Evolutionary conservation across 2,888 invertebrate genomes (phyloP), one percentile per base, ranked within the genome.

Genomic region (Dorcus parallelipipedus): DNA sequence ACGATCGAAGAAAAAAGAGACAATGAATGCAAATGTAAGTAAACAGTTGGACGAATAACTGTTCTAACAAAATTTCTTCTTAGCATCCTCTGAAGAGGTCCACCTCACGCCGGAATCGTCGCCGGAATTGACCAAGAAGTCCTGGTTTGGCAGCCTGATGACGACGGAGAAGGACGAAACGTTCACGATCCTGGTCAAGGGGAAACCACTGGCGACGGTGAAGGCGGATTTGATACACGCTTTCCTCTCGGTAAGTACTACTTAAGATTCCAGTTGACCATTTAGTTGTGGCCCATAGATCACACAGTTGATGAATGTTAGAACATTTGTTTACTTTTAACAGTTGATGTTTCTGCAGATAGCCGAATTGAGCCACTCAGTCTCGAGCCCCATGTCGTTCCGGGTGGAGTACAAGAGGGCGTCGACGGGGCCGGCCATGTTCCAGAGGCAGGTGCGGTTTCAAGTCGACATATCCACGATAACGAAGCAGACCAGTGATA

Each of bases 161-260:
- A 93, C 97, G n/a, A 95, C 91, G 3, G 97, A 94, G 76, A 91
- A 97, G 73, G 98, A 99, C 73, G 97, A 98, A 78, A 95, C 94
- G 3, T 95, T 97, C 79, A 97, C 97, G 38, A 92, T 98, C 58
- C 83, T 98, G 63, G 95, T 98, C 5, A 95, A 96, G 74, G 97
- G 97, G 40, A 97, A 97, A 76, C 95, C 96, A 0, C 81, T 99
- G 67, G 95, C 97, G 55, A 94, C 95, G 9, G 95, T 99, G 62
- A 99, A 98, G 80, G 98, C 98, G 17, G 98, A 99, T 79, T 84
- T 99, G 58, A 97, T 99, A 73, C 97, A 98, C 74, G 97, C 97
- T 65, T 98, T 99, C 81, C 84, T 99, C 71, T 97, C 97, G 81
- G 97, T 97, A 80, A 88, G 90, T 83, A 60, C 9, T 17, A 33